Evolutionary conservation across 2,797 vertebrate genomes (phyloP), one percentile per base, ranked within the genome.

Genomic region (Melanitta fusca): DNA sequence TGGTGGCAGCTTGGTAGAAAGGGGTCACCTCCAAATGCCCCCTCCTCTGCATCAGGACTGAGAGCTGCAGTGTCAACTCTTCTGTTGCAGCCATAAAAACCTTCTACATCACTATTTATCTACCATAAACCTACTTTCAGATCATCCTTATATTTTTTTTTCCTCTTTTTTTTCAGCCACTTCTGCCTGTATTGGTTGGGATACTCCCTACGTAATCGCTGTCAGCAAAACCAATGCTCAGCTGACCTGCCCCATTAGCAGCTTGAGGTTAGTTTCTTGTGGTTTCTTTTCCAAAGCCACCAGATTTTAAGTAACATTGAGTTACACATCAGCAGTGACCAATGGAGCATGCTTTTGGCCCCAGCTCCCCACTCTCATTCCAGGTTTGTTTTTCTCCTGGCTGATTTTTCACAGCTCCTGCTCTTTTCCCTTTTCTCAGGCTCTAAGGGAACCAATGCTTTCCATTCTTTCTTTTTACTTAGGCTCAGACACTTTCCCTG

Each of bases 201-300:
- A 27, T 1, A 41, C 11, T 34, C 20, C 34, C 72, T 38, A 51
- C 21, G 11, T 39, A 87, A 77, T 22, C 16, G 22, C 47, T 38
- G 10, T 45, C 56, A 86, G 65, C 36, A 47, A 60, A 83, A 21
- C 39, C 61, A 49, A 4, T 36, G 51, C 22, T 84, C 56, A 43
- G 45, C 45, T 72, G 69, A 93, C 73, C 62, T 72, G 88, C 70
- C 77, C 64, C n/a, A 45, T 85, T 79, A 84, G 41, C 78, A 84
- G 69, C 68, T 51, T 74, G 70, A 91, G 47, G 81, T 84, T 83
- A 94, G 88, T 88, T 85, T 85, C 64, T 69, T 91, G 77, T 91
- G 77, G 49, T 60, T 86, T 84, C 49, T 41, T 45, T 75, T 34
- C 70, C 74, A 89, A 84, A 81, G 70, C 81, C 78, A 66, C 43